A percentile compares a stretch with the other conserved stretches of the same genome.
phyloP scores from a whole-genome alignment of 2,888 invertebrate genomes.

The Andrena flavipes region DNA sequence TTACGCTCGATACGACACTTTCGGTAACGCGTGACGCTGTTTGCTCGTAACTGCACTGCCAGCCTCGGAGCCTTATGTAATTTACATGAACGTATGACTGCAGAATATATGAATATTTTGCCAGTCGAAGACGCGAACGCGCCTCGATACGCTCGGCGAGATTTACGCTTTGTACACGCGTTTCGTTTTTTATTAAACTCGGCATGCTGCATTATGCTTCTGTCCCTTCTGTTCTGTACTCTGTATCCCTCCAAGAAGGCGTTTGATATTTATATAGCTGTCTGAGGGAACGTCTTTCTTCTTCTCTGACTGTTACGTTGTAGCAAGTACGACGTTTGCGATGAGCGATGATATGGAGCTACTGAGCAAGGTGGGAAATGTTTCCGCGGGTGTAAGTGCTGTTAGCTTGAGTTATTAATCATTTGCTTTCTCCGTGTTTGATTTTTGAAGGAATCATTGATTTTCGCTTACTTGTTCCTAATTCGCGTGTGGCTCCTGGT shows the following conservation, averaged over 20 bases:
- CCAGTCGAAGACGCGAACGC: neutral
- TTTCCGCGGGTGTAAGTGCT: too few relatives aligned
- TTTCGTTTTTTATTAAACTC: constrained; percentile 3
- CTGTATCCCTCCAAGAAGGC: neutral
- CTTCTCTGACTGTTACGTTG: neutral
- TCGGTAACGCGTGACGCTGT: neutral
- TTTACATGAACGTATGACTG: constrained; percentile 30
- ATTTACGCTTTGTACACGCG: constrained; percentile 17
- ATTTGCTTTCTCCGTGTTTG: too few relatives aligned
- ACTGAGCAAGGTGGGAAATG: too few relatives aligned
- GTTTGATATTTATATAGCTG: neutral
- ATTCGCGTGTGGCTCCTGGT: too few relatives aligned
- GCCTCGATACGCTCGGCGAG: neutral
- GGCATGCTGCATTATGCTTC: neutral
- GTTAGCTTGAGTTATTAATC: too few relatives aligned
- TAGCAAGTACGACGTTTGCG: neutral
- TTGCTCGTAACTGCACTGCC: neutral
- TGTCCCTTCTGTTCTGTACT: neutral
- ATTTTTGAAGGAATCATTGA: too few relatives aligned
- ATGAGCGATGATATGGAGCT: neutral
- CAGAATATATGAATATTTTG: constrained; percentile 35
- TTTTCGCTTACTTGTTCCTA: too few relatives aligned
- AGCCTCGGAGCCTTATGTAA: constrained; percentile 22
- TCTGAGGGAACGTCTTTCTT: neutral
- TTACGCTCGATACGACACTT: neutral